Evolutionary conservation across 2,888 invertebrate genomes (phyloP), one percentile per base, ranked within the genome.

Genomic region (Pseudococcus viburni): DNA sequence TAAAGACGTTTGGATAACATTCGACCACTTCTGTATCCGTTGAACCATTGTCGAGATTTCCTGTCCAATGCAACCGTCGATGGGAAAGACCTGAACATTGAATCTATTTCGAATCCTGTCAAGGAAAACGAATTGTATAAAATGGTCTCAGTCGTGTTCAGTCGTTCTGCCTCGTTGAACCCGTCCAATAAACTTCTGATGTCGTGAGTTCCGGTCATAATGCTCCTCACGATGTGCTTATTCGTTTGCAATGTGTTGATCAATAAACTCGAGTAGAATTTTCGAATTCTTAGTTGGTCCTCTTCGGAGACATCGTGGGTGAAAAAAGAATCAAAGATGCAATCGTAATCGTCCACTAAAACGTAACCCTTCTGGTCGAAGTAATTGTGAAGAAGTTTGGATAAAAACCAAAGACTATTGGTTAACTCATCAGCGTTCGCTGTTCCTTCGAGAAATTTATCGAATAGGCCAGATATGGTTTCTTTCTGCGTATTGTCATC

Each of bases 51-150:
- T 33, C 73, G 73, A 1, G 73, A 73, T 73, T 73, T 73, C 15
- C 33, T 73, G 15, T 73, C 33, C 4, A 33, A 17, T 73, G 33
- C 33, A 2, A 15, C 4, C 17, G 6, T 17, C 1, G 33, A 33
- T 15, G 39, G 73, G 9, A 73, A 73, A 0, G 33, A 17, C 33
- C 17, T 26, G 73, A 33, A 73, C 73, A 73, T 33, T 15, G 73
- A 73, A 15, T 73, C 73, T 17, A 73, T 8, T 33, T 73, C 73
- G 73, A 73, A 73, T 73, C 33, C 73, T 12, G 73, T 73, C 73
- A 73, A 8, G 17, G 73, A 26, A 33, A 73, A 73, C 7, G 73
- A 33, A 8, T 73, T 73, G 73, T 73, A 73, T 73, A 73, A 73
- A 33, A 73, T 73, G 17, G 73, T 73, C 12, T 73, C 73, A 0